Evolutionary conservation across 2,113 vertebrate species (phyloP).

Genomic region (Cryptotis parvus): DNA sequence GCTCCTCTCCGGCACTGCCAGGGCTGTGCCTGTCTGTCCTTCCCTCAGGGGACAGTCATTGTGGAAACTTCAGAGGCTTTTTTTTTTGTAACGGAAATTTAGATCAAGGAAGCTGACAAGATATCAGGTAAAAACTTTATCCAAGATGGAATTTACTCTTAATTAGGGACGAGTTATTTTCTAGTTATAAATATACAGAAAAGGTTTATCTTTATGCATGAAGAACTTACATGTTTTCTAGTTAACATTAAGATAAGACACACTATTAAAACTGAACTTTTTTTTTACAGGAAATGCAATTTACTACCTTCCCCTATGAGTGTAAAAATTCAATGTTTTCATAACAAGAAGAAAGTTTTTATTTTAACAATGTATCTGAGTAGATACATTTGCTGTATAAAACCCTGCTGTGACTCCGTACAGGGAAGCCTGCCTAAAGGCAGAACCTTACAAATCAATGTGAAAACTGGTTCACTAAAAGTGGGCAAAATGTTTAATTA

Average conservation of each 20-base stretch:
- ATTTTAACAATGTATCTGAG: slow-evolving; percentile 7
- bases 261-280: slow-evolving; percentile 37
- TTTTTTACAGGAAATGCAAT: slow-evolving; percentile 45
- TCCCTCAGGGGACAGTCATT: not conserved
- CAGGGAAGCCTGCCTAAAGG: slow-evolving; percentile 11
- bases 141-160: slow-evolving; percentile 33
- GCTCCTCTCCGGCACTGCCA: too few species aligned
- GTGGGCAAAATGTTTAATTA: slow-evolving; percentile 73
- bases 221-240: slow-evolving; percentile 2
- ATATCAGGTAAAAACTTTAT: slow-evolving; percentile 40
- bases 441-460: slow-evolving; percentile 57
- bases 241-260: slow-evolving; percentile 49
- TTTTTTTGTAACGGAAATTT: slow-evolving; percentile 36
- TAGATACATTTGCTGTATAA: slow-evolving; percentile 32
- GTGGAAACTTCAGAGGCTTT: slow-evolving; percentile 14
- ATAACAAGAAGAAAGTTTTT: slow-evolving; percentile 39
- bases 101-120: slow-evolving; percentile 25
- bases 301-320: not conserved
- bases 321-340: slow-evolving; percentile 45
- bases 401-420: slow-evolving; percentile 22
- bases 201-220: slow-evolving; percentile 1
- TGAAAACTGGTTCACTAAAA: too few species aligned
- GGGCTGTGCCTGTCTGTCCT: too few species aligned
- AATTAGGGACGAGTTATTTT: slow-evolving; percentile 27
- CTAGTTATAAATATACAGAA: not conserved